Conservation (phyloP, 2,888 invertebrate genomes). For the Noctuana brunneofusca region DNA sequence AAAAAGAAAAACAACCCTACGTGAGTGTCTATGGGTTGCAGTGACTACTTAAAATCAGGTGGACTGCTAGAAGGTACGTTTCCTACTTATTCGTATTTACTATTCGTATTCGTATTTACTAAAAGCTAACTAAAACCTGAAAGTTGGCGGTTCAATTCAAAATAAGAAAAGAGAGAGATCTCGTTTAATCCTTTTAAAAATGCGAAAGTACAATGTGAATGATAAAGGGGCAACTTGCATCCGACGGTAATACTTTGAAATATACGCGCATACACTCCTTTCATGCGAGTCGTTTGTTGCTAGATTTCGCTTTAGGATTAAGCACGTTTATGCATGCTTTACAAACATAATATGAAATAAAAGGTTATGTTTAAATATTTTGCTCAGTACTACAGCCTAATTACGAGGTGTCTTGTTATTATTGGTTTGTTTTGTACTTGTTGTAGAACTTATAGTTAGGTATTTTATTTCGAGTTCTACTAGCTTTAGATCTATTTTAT, state of each 20-base stretch:
- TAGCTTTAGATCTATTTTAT: too few relatives aligned
- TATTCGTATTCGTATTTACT: too few relatives aligned
- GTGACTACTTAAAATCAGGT: too few relatives aligned
- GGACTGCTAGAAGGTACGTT: too few relatives aligned
- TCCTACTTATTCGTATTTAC: too few relatives aligned
- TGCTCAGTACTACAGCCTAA: background rate
- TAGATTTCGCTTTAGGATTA: constrained; percentile 22
- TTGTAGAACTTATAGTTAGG: too few relatives aligned
- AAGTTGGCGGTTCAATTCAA: background rate
- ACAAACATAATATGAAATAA: constrained; percentile 12
- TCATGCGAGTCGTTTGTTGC: constrained; percentile 25
- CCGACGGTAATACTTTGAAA: constrained; percentile 30
- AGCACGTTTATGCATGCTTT: constrained; percentile 12
- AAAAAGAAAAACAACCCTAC: too few relatives aligned
- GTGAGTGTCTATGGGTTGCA: too few relatives aligned
- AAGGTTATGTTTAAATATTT: constrained; percentile 9
- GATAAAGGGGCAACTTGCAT: constrained; percentile 23
- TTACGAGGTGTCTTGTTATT: background rate
- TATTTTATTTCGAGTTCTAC: too few relatives aligned
- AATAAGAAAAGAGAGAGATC: constrained; percentile 2
- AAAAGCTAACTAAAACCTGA: too few relatives aligned
- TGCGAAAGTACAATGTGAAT: constrained; percentile 13
- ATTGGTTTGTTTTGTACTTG: too few relatives aligned
- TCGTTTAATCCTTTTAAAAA: constrained; percentile 25
- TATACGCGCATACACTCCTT: constrained; percentile 26